Evolutionary conservation across 2,113 vertebrate species (phyloP), one percentile per base, ranked within the genome.

Genomic region (Menidia beryllina): DNA sequence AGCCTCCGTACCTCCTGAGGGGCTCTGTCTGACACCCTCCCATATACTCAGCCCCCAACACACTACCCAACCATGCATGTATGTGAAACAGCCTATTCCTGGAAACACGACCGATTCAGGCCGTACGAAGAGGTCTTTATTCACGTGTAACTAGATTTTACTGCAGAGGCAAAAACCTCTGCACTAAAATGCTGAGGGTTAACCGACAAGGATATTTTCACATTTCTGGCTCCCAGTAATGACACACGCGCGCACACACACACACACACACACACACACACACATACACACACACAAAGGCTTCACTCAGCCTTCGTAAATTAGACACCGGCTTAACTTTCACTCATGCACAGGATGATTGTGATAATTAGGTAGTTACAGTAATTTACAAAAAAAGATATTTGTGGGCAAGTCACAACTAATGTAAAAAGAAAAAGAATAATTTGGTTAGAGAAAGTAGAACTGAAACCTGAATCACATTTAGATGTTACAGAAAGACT

Each of bases 331-430:
- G 59, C 61, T 21, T 7, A 52, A 20, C 64, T 54, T 56, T 20
- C 36, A 41, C 24, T 51, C 26, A 11, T 19, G 53, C 50, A 61
- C 25, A 60, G 23, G 24, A 15, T 45, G 66, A 3, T 39, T 2
- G 17, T 38, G 17, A 57, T 34, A 11, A 55, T 13, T 0, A 6
- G 2, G 19, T 58, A 20, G 21, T 58, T 58, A 34, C 30, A 27
- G 53, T 58, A 51, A 52, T 13, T 49, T 27, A 24, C 70, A 75
- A 74, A 71, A 80, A 59, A n/a, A 23, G 21, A 10, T 1, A 34
- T n/a, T 27, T 34, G 7, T 54, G 30, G 2, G 10, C 7, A 34
- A 34, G 30, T 34, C 10, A 34, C 30, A 10, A 10, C 30, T 34
- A 34, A 34, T 34, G 30, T 34, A 34, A 34, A 34, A 34, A 34